Conservation (phyloP, 2,113 vertebrate species). For the Sinocyclocheilus anophthalmus region DNA sequence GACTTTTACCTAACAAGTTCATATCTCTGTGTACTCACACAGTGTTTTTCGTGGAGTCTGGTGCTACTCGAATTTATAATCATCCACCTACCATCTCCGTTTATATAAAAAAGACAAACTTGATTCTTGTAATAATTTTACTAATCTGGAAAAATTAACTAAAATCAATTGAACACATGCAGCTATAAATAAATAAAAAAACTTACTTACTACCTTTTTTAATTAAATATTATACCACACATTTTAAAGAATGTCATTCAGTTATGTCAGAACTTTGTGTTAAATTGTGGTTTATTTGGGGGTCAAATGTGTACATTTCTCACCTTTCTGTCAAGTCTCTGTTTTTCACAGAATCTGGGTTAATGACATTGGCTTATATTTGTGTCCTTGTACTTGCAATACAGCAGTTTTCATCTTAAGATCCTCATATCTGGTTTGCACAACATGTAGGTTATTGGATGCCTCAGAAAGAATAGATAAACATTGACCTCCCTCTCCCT, state of each 20-base stretch:
- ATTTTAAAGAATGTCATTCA: background rate
- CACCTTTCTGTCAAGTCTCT: slow-evolving; percentile 3
- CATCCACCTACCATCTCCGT: background rate
- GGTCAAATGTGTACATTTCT: slow-evolving; percentile 14
- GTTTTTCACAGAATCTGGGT: slow-evolving; percentile 7
- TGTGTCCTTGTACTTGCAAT: slow-evolving; percentile 12
- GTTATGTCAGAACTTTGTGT: background rate
- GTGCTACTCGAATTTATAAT: background rate
- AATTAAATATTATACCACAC: background rate
- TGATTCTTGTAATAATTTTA: background rate
- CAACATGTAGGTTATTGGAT: slow-evolving; percentile 40
- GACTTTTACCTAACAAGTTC: slow-evolving; percentile 72
- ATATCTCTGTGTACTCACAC: slow-evolving; percentile 36
- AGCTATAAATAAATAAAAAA: background rate
- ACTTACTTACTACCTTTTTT: background rate
- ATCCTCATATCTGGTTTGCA: slow-evolving; percentile 38
- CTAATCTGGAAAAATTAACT: background rate
- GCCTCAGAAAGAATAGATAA: slow-evolving; percentile 47
- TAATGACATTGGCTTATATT: slow-evolving; percentile 13
- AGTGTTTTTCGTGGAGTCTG: background rate
- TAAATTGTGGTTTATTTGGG: background rate
- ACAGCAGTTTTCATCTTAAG: slow-evolving; percentile 20
- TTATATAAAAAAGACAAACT: too few relatives aligned
- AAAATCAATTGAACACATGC: background rate
- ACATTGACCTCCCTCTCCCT: slow-evolving; percentile 37